These are phyloP conservation scores for Leptinotarsa rubiginosa DNA, from an alignment of 2,888 invertebrate genomes.

Conservation along the genomic window DNA sequence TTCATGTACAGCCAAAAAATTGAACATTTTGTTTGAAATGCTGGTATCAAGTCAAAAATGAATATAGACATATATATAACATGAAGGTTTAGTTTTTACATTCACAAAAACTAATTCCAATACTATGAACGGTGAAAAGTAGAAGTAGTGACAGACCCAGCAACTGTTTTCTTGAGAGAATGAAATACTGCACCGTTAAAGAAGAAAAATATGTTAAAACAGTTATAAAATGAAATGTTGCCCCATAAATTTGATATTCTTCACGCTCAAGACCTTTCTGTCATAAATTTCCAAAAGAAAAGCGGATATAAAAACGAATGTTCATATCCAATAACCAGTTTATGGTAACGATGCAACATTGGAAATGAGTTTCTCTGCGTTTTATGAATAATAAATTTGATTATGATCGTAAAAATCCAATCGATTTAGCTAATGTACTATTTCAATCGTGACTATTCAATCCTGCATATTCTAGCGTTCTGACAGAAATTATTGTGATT, in stretches of 20 bases:
- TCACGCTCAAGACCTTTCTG: not conserved
- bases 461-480: too few species aligned
- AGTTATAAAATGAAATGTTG: not conserved
- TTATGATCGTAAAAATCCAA: not conserved
- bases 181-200: not conserved
- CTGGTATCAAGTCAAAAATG: too few species aligned
- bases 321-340: conserved; percentile 1
- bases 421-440: not conserved
- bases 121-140: too few species aligned
- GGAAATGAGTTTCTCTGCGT: not conserved
- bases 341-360: conserved; percentile 3
- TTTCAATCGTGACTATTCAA: not conserved
- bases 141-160: too few species aligned
- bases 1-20: too few species aligned
- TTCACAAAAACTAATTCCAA: too few species aligned
- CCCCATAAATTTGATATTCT: not conserved
- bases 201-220: not conserved
- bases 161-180: not conserved
- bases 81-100: too few species aligned
- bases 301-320: not conserved
- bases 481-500: too few species aligned
- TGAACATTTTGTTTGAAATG: too few species aligned
- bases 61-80: too few species aligned
- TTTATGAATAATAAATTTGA: not conserved
- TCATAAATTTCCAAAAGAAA: not conserved